Evolutionary conservation across 35 echinoderm and acorn worm genomes (phyloP).

Genomic region (Acanthaster planci): DNA sequence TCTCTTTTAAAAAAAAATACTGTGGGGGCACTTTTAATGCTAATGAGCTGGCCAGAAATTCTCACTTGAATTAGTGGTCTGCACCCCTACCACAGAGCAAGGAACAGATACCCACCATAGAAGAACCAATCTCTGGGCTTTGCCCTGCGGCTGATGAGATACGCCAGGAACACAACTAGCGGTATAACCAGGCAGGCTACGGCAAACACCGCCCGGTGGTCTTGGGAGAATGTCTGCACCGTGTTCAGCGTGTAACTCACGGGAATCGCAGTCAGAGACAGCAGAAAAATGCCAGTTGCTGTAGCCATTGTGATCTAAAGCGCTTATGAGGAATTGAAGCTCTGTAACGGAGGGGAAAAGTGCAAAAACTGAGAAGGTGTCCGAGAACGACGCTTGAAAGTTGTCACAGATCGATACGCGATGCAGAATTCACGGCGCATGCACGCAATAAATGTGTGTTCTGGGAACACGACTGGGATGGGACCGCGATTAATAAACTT

Average conservation of each 20-base stretch:
- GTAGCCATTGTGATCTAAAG: slow-evolving; percentile 41
- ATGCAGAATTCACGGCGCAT: too few species aligned
- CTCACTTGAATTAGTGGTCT: too few species aligned
- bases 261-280: slow-evolving; percentile 81
- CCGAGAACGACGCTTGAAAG: too few species aligned
- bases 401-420: too few species aligned
- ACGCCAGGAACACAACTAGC: slow-evolving; percentile 19
- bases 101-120: slow-evolving; percentile 51
- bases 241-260: slow-evolving; percentile 57
- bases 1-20: background rate
- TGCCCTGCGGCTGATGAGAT: slow-evolving; percentile 45
- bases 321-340: too few species aligned
- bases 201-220: slow-evolving; percentile 45
- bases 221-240: slow-evolving; percentile 22
- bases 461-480: too few species aligned
- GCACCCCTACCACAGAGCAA: background rate
- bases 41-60: too few species aligned
- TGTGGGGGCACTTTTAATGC: too few species aligned
- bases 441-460: too few species aligned
- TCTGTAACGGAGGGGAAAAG: too few species aligned
- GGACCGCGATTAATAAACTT: too few species aligned
- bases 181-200: slow-evolving; percentile 38
- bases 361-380: too few species aligned
- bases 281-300: slow-evolving; percentile 63
- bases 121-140: slow-evolving; percentile 53